Evolutionary conservation across 2,888 invertebrate species (phyloP), one percentile per base, ranked within the genome.

Genomic region (Cabera pusaria): DNA sequence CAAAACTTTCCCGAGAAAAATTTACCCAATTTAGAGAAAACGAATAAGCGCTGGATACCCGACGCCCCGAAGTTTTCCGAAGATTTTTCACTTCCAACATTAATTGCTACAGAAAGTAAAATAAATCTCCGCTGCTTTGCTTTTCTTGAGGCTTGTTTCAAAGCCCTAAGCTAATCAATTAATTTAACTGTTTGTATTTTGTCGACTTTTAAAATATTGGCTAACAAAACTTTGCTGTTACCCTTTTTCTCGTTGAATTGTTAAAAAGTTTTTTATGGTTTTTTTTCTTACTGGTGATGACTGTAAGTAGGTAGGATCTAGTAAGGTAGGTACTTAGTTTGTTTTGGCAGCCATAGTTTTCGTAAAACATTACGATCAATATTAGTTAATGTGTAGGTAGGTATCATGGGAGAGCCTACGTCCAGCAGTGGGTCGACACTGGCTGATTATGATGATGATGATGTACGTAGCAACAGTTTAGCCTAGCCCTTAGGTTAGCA

Each of bases 81-180:
- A 83, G 83, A 87, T 88, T 88, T 88, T 88, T 87, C 87, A 87
- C 84, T 87, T 78, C 79, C 80, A 76, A 73, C 79, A 69, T 80
- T 87, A 87, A 88, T 87, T 88, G 83, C 72, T 75, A 79, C 66
- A 58, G 64, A 82, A 69, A 87, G 83, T 82, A 79, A 84, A 87
- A 85, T 85, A 84, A 85, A 85, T 83, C 84, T 80, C 71, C 49
- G 70, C 64, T 73, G 72, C 75, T 79, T 79, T 76, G 69, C 75
- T 69, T 75, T 75, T 69, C 71, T 68, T 69, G 73, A 65, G 75
- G 75, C 70, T 76, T 81, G 78, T 79, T 78, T 64, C 56, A 63
- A 65, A 65, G 64, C 68, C 66, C 68, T 67, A 57, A 68, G 75
- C 69, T 73, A 77, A 85, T 84, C 83, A 81, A 87, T 87, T 86